Conservation (phyloP, 2,113 vertebrate genomes). For the Rhinoderma darwinii region DNA sequence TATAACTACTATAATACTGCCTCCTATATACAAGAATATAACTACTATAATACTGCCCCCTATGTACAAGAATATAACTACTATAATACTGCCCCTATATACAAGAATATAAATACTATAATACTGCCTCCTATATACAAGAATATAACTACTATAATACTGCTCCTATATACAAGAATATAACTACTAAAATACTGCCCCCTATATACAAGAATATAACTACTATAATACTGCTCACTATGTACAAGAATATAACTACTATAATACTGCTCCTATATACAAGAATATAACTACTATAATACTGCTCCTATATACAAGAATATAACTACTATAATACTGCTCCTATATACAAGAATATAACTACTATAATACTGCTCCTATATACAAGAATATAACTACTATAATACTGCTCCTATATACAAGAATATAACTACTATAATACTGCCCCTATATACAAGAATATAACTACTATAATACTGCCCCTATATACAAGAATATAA, state of each 20-base stretch:
- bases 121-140: not conserved
- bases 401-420: too few relatives aligned
- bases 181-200: constrained; percentile 7
- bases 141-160: not conserved
- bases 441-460: not conserved
- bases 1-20: not conserved
- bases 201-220: not conserved
- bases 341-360: too few relatives aligned
- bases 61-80: not conserved
- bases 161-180: not conserved
- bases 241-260: not conserved
- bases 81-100: not conserved
- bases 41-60: not conserved
- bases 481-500: too few relatives aligned
- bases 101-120: constrained; percentile 6
- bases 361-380: too few relatives aligned
- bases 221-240: not conserved
- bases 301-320: too few relatives aligned
- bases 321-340: too few relatives aligned
- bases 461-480: too few relatives aligned
- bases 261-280: not conserved
- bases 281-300: too few relatives aligned
- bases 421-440: not conserved
- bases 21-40: not conserved
- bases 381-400: too few relatives aligned